These are phyloP conservation scores for Buathra laborator DNA, from an alignment of 2,888 invertebrate genomes.

Conservation along the genomic window DNA sequence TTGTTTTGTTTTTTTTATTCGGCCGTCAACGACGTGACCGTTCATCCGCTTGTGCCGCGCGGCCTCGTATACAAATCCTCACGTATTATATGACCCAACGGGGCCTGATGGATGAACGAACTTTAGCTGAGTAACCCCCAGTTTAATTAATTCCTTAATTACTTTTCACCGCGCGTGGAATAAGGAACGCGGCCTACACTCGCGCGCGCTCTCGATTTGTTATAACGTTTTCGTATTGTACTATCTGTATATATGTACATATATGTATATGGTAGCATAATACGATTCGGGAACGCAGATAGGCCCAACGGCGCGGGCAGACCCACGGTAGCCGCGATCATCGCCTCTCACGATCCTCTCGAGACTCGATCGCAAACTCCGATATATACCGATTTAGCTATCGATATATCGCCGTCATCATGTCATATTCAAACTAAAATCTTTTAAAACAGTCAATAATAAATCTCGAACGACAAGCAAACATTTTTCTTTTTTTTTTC, in stretches of 20 bases:
- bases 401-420: conserved; percentile 17
- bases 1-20: conserved; percentile 16
- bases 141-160: conserved; percentile 84
- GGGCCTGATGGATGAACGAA: conserved; percentile 70
- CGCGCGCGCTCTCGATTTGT: conserved; percentile 56
- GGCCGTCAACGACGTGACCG: conserved; percentile 76
- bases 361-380: conserved; percentile 42
- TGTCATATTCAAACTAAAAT: neutral
- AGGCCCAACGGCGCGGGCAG: conserved; percentile 41
- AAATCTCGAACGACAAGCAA: neutral
- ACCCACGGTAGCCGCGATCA: conserved; percentile 65
- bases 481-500: neutral
- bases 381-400: conserved; percentile 45
- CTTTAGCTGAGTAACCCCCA: conserved; percentile 84
- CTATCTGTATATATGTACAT: neutral
- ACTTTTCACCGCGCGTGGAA: conserved; percentile 75
- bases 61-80: conserved; percentile 8
- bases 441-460: neutral
- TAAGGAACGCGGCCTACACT: conserved; percentile 18
- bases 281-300: conserved; percentile 57
- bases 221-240: conserved; percentile 47
- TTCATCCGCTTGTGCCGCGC: conserved; percentile 70
- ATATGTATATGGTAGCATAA: conserved; percentile 34
- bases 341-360: conserved; percentile 50
- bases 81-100: conserved; percentile 33